phyloP scores from a whole-genome alignment of 2,888 invertebrate genomes.

The Incurvaria masculella region DNA sequence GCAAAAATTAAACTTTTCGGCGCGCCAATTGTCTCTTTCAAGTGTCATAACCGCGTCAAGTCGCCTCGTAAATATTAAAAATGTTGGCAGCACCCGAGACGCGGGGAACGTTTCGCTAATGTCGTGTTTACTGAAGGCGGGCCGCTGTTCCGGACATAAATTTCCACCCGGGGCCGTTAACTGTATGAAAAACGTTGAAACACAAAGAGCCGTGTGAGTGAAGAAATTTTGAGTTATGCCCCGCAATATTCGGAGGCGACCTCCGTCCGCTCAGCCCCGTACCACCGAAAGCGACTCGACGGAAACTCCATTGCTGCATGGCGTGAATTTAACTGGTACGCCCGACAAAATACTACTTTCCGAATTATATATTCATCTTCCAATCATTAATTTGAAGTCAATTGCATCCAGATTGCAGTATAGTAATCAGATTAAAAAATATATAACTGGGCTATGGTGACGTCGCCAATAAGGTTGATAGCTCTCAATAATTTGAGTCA shows the following conservation, averaged over 20 bases:
- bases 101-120: background rate
- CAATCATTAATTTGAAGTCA: no score
- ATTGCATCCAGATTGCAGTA: no score
- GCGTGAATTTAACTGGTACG: no score
- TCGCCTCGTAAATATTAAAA: background rate
- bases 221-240: slow-evolving; percentile 6
- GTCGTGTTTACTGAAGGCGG: background rate
- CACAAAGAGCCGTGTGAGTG: slow-evolving; percentile 4
- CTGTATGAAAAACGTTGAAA: slow-evolving; percentile 3
- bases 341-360: no score
- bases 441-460: no score
- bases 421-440: no score
- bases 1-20: background rate
- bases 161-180: background rate
- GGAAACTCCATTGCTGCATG: no score
- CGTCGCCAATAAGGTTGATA: no score
- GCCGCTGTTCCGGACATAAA: background rate
- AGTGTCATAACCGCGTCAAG: background rate
- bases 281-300: background rate
- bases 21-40: background rate
- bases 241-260: slow-evolving; percentile 4
- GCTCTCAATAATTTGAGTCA: no score
- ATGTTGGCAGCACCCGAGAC: background rate
- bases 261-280: background rate
- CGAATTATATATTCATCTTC: no score